phyloP scores from a whole-genome alignment of 2,113 vertebrate species.

The human (Homo sapiens) region GRCh38 chr12:57161001-57161500 shows the following conservation, averaged over 20 bases:
- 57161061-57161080: conserved; percentile 98
- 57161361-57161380: background rate
- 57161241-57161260: background rate
- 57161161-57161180: background rate
- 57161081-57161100: conserved; percentile 95
- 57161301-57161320: background rate
- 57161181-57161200: background rate
- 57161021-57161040: conserved; percentile 95
- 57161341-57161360: background rate
- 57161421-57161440: no score
- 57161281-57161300: background rate
- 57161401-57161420: background rate
- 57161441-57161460: background rate
- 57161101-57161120: conserved; percentile 92
- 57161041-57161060: conserved; percentile 96
- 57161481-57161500: rapidly evolving
- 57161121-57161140: background rate
- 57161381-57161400: rapidly evolving
- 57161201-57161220: background rate
- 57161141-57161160: background rate
- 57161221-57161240: background rate
- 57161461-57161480: background rate
- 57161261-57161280: background rate
- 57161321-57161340: background rate
- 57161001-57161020: conserved; percentile 97